Evolutionary conservation across 2,797 vertebrate species (phyloP).

Genomic region (Nannoperca australis): DNA sequence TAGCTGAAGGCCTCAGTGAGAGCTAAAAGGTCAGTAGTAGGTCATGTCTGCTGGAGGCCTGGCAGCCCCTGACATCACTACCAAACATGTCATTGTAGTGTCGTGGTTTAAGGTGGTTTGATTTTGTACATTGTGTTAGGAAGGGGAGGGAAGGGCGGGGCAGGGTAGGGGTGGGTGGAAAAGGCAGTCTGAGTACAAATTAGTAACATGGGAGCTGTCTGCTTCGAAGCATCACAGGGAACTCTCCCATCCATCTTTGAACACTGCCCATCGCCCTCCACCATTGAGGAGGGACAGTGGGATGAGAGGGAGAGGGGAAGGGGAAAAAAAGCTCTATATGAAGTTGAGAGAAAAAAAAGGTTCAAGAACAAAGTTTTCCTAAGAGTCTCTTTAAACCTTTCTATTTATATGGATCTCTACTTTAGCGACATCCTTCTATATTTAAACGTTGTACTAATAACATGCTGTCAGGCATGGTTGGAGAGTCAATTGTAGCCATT

Average conservation of each 20-base stretch:
- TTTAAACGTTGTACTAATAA: conserved; percentile 86
- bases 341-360: conserved; percentile 60
- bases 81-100: conserved; percentile 79
- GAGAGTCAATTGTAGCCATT: conserved; percentile 85
- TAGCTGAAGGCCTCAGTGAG: neutral
- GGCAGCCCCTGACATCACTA: conserved; percentile 56
- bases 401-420: conserved; percentile 83
- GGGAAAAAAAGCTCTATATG: conserved; percentile 13
- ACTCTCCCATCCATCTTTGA: conserved; percentile 71
- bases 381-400: conserved; percentile 82
- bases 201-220: conserved; percentile 67
- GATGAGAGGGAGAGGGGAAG: neutral
- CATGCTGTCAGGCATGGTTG: conserved; percentile 83
- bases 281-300: neutral
- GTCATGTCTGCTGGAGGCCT: conserved; percentile 47
- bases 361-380: conserved; percentile 79
- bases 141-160: neutral
- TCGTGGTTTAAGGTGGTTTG: conserved; percentile 80
- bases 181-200: conserved; percentile 47
- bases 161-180: neutral
- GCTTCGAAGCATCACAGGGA: conserved; percentile 56
- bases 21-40: conserved; percentile 11
- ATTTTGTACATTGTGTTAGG: conserved; percentile 77
- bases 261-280: conserved; percentile 46
- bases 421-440: conserved; percentile 85